phyloP scores from a whole-genome alignment of 2,888 invertebrate genomes.

The Cheilosia impressa region DNA sequence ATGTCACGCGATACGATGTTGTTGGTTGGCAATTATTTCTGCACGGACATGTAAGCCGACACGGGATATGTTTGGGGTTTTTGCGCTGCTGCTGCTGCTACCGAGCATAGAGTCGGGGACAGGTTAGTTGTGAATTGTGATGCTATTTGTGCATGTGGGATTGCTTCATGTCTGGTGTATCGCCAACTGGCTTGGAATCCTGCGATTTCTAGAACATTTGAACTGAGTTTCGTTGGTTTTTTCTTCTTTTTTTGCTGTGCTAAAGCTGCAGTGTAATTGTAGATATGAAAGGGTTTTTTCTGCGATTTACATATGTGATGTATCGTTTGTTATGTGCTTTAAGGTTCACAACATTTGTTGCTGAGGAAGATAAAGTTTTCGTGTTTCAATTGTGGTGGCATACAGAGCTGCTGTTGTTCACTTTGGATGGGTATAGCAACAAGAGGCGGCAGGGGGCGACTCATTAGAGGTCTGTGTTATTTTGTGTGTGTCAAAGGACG shows the following conservation, averaged over 20 bases:
- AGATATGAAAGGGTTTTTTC: constrained; percentile 27
- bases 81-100: constrained; percentile 24
- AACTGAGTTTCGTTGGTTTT: constrained; percentile 11
- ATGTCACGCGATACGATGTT: constrained; percentile 74
- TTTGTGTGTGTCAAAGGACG: constrained; percentile 22
- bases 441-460: neutral
- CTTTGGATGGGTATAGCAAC: neutral
- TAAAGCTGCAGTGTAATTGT: constrained; percentile 65
- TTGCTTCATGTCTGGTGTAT: constrained; percentile 47
- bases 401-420: constrained; percentile 15
- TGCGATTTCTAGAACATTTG: constrained; percentile 25
- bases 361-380: constrained; percentile 40
- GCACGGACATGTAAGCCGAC: constrained; percentile 73
- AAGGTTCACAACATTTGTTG: constrained; percentile 9
- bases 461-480: constrained; percentile 15
- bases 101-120: constrained; percentile 8
- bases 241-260: constrained; percentile 20
- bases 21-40: constrained; percentile 72
- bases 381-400: constrained; percentile 18
- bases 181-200: constrained; percentile 7
- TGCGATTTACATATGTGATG: constrained; percentile 41
- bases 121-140: constrained; percentile 63
- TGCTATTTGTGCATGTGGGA: constrained; percentile 66
- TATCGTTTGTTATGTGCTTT: constrained; percentile 15
- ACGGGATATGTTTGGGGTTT: constrained; percentile 73